Conservation (phyloP, 2,888 invertebrate species). For the Campoplex nolae region DNA sequence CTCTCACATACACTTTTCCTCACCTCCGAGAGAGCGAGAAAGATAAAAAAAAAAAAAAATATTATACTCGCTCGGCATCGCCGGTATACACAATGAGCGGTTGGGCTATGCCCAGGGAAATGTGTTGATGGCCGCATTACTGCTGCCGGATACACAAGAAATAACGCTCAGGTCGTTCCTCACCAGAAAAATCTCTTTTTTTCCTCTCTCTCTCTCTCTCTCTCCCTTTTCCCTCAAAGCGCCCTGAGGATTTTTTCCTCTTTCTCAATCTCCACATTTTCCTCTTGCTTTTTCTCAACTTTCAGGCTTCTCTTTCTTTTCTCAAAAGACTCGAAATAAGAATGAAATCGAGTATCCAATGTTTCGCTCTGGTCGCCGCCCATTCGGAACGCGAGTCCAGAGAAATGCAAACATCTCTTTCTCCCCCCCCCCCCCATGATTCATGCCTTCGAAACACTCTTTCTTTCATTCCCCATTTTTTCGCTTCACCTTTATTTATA, state of each 20-base stretch:
- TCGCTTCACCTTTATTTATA: not conserved
- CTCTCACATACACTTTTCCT: not conserved
- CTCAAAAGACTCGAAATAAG: not conserved
- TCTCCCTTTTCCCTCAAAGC: conserved; percentile 13
- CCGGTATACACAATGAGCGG: conserved; percentile 49
- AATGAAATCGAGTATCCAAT: not conserved
- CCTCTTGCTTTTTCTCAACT: not conserved
- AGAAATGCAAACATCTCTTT: conserved; percentile 15
- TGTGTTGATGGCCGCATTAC: conserved; percentile 6
- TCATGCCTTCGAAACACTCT: conserved; percentile 10
- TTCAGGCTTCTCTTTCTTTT: not conserved
- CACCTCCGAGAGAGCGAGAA: not conserved
- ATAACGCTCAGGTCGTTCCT: conserved; percentile 33
- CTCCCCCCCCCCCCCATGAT: conserved; percentile 7
- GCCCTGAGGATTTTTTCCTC: conserved; percentile 22
- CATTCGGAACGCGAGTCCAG: not conserved
- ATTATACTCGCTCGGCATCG: conserved; percentile 24
- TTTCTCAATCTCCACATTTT: conserved; percentile 4
- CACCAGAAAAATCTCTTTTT: conserved; percentile 13
- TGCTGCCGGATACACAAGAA: conserved; percentile 12
- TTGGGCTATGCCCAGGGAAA: conserved; percentile 2
- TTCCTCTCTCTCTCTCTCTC: not conserved
- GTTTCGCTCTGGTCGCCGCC: not conserved
- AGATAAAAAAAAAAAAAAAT: conserved; percentile 38
- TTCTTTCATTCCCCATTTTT: not conserved